Evolutionary conservation across 2,888 invertebrate species (phyloP).

Genomic region (Drosophila peninsularis): DNA sequence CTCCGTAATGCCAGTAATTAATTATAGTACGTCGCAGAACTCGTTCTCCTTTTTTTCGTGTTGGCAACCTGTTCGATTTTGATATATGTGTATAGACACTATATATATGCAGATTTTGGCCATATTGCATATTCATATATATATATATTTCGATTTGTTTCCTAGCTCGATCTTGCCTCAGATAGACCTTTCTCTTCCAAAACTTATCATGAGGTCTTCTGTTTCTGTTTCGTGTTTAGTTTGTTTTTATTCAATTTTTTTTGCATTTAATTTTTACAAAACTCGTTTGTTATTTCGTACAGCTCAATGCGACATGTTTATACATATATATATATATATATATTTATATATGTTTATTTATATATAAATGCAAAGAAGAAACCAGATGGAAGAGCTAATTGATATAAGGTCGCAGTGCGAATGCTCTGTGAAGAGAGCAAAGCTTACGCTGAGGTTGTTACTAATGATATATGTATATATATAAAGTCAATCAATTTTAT

Average conservation of each 20-base stretch:
- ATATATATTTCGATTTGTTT: slow-evolving; percentile 1
- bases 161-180: not conserved
- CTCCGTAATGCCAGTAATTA: slow-evolving; percentile 25
- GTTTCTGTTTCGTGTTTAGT: not conserved
- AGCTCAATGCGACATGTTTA: slow-evolving; percentile 16
- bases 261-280: slow-evolving; percentile 29
- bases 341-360: not conserved
- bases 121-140: slow-evolving; percentile 2
- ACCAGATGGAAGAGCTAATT: not conserved
- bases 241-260: slow-evolving; percentile 3
- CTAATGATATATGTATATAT: not conserved
- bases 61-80: not conserved
- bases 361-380: slow-evolving; percentile 22
- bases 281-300: slow-evolving; percentile 32
- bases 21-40: slow-evolving; percentile 27
- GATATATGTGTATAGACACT: not conserved
- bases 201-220: slow-evolving; percentile 5
- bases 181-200: slow-evolving; percentile 23
- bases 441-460: not conserved
- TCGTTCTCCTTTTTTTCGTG: slow-evolving; percentile 32
- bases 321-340: not conserved
- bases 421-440: not conserved
- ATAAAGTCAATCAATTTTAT: not conserved
- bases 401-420: not conserved
- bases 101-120: slow-evolving; percentile 8